A percentile compares a stretch with the other conserved stretches of the same genome.
Conservation (phyloP, 2,888 invertebrate species). For the Monoplex corrugatus region DNA sequence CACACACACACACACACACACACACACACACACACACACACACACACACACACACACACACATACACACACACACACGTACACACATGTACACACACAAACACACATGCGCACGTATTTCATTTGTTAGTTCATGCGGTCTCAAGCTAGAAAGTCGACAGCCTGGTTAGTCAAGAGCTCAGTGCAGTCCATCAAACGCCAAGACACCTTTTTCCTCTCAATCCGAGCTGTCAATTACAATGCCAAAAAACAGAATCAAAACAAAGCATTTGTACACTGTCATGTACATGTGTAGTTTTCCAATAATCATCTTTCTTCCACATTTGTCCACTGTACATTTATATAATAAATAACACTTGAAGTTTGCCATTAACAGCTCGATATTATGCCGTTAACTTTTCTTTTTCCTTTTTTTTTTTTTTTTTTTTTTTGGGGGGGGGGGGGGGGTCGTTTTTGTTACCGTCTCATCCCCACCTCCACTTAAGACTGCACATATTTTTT, state of each 20-base stretch:
- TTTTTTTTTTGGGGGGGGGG: no score
- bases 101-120: constrained; percentile 5
- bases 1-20: not conserved
- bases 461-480: no score
- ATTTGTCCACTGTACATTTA: no score
- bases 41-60: constrained; percentile 10
- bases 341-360: no score
- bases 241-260: not conserved
- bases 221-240: not conserved
- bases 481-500: no score
- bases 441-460: no score
- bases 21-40: constrained; percentile 26
- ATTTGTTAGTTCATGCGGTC: constrained; percentile 28
- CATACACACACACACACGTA: not conserved
- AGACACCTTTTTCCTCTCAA: no score
- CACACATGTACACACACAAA: constrained; percentile 17
- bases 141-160: not conserved
- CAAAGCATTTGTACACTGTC: not conserved
- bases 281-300: no score
- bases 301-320: constrained; percentile 12
- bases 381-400: no score
- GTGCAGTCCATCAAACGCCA: not conserved
- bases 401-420: no score
- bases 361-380: no score
- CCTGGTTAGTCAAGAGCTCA: constrained; percentile 11